Evolutionary conservation across 1,140 invertebrate species (phyloP).

Genomic region (Drosophila kanapiae): DNA sequence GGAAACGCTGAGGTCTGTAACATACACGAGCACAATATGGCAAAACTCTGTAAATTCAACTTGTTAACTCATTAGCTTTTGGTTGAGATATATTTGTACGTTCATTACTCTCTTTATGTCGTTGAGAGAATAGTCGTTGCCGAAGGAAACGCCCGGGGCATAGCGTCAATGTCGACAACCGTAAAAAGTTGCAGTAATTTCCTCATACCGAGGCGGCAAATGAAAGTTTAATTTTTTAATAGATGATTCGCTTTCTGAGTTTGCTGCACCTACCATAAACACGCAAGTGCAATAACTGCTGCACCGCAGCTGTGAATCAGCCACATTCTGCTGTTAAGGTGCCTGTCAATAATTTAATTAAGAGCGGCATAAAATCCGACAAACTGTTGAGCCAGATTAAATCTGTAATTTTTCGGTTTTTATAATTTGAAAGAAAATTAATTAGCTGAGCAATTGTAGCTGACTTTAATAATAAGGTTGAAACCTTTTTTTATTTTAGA

Average conservation of each 20-base stretch:
- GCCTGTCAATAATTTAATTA: constrained; percentile 73
- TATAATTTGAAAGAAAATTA: not conserved
- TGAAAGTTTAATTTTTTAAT: constrained; percentile 71
- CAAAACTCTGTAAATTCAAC: not conserved
- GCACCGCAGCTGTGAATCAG: constrained; percentile 38
- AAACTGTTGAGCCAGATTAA: constrained; percentile 46
- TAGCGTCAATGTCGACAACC: constrained; percentile 23
- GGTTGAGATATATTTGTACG: not conserved
- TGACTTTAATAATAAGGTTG: no score
- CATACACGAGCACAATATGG: not conserved
- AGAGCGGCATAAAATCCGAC: constrained; percentile 32
- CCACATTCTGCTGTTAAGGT: constrained; percentile 28
- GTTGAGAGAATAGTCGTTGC: constrained; percentile 6
- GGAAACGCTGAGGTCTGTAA: not conserved
- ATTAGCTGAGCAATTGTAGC: not conserved
- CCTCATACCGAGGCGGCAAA: constrained; percentile 62
- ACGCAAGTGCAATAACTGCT: constrained; percentile 56
- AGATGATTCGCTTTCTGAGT: constrained; percentile 77
- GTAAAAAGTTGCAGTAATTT: constrained; percentile 45
- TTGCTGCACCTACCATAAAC: constrained; percentile 55
- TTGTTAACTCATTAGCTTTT: not conserved
- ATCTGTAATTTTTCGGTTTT: not conserved
- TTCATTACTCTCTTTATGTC: not conserved
- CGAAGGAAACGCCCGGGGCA: constrained; percentile 15
- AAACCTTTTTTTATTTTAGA: no score